Conservation (phyloP, 2,797 vertebrate species). For the Acipenser transmontanus region DNA sequence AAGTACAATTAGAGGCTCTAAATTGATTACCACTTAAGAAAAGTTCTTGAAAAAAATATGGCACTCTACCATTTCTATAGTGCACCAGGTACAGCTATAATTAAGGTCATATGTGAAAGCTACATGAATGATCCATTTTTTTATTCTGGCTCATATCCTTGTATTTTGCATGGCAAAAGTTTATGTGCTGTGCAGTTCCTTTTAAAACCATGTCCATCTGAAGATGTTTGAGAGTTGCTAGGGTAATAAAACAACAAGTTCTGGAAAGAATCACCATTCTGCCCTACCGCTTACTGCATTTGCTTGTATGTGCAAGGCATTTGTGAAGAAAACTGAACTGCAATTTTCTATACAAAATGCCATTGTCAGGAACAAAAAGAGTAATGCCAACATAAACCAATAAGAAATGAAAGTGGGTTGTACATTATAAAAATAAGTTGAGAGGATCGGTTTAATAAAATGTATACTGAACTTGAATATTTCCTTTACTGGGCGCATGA, state of each 20-base stretch:
- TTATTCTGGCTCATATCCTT: neutral
- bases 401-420: constrained; percentile 30
- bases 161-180: constrained; percentile 2
- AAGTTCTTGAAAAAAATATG: too few relatives aligned
- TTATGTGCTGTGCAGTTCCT: neutral
- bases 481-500: too few relatives aligned
- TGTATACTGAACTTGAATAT: too few relatives aligned
- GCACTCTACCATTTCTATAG: too few relatives aligned
- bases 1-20: too few relatives aligned
- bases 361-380: constrained; percentile 22
- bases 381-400: constrained; percentile 33
- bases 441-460: too few relatives aligned
- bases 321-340: constrained; percentile 31
- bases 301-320: constrained; percentile 16
- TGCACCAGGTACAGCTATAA: too few relatives aligned
- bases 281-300: constrained; percentile 18
- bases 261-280: constrained; percentile 25
- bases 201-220: neutral
- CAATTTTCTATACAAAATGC: constrained; percentile 17
- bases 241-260: constrained; percentile 32
- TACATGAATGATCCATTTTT: too few relatives aligned
- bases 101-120: too few relatives aligned
- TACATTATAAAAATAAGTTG: constrained; percentile 8
- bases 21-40: too few relatives aligned
- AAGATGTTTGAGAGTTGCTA: constrained; percentile 31